A percentile compares a stretch with the other conserved stretches of the same genome.
Conservation (phyloP, 2,888 invertebrate species). For the Balanococcus diminutus region DNA sequence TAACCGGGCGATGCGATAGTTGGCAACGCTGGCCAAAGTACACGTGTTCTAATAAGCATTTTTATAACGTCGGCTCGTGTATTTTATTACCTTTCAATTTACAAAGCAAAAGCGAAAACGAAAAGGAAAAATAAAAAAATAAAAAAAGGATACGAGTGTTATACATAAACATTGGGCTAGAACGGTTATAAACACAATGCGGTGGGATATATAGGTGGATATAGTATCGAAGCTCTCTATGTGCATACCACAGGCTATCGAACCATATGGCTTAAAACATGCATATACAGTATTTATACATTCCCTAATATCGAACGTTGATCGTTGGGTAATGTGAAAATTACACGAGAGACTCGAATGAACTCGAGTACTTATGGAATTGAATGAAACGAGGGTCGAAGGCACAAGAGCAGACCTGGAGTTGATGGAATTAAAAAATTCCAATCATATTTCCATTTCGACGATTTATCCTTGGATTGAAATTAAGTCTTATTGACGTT, state of each 20-base stretch:
- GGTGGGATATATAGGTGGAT: not conserved
- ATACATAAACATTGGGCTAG: not conserved
- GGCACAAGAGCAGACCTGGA: not conserved
- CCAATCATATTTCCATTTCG: conserved; percentile 21
- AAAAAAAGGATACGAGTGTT: not conserved
- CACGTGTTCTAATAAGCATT: conserved; percentile 5
- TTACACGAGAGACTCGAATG: not conserved
- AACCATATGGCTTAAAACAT: not conserved
- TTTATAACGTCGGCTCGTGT: not conserved
- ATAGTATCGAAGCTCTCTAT: not conserved
- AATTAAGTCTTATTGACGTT: conserved; percentile 25
- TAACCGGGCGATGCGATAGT: not conserved
- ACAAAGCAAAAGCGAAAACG: not conserved
- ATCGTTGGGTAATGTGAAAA: not conserved
- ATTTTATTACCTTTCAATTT: not conserved
- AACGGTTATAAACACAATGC: not conserved
- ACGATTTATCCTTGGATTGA: conserved; percentile 18
- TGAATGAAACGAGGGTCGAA: not conserved
- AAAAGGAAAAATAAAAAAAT: not conserved
- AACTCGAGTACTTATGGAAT: not conserved
- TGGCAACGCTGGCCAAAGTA: not conserved
- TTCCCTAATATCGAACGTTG: not conserved
- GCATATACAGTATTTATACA: not conserved
- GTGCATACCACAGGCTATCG: not conserved
- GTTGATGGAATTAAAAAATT: conserved; percentile 21